Evolutionary conservation across 64 coral and sea anemone genomes (phyloP), one percentile per base, ranked within the genome.

Genomic region (Stylophora pistillata): DNA sequence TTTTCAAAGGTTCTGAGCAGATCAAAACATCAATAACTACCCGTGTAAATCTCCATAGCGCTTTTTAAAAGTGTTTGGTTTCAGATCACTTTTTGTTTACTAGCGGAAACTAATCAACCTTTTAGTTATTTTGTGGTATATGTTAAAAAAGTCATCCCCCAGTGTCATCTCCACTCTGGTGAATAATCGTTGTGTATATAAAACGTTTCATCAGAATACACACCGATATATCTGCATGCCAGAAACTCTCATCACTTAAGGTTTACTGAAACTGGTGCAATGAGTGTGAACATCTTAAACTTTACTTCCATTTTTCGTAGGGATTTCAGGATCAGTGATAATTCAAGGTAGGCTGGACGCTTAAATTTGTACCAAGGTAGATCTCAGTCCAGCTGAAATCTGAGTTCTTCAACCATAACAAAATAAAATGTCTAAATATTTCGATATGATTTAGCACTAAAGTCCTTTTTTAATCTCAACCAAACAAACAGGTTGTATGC

Each of bases 401-500:
- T 23, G 10, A 27, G n/a, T 71, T 74, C 20, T 74, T 16, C 73
- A 74, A 16, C 41, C 41, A 37, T 6, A 17, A 47, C 41, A 13
- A 74, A 71, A 71, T 20, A 2, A 34, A 10, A 32, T 31, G 10
- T 13, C 14, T 31, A 12, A 5, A 32, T 74, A 37, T 47, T 74
- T 0, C 13, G n/a, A 16, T 33, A 74, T 14, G 15, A 47, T 9
- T 34, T 47, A 18, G 13, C 30, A 15, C 34, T 74, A 17, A 11
- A 47, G 31, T 33, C 1, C 10, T 54, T 79, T 59, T 20, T 78
- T 14, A 14, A 2, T 78, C n/a, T 55, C 10, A 26, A 13, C n/a
- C 21, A 33, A 58, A 23, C 41, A 56, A 17, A 15, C 58, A 86
- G 90, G 90, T 9, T 92, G 90, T 15, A 92, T 92, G 90, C 72